Percentiles rank a stretch among this genome's conserved stretches.
These are phyloP conservation scores for Lamproptera curius DNA, from an alignment of 2,888 invertebrate genomes.

Conservation along the genomic window DNA sequence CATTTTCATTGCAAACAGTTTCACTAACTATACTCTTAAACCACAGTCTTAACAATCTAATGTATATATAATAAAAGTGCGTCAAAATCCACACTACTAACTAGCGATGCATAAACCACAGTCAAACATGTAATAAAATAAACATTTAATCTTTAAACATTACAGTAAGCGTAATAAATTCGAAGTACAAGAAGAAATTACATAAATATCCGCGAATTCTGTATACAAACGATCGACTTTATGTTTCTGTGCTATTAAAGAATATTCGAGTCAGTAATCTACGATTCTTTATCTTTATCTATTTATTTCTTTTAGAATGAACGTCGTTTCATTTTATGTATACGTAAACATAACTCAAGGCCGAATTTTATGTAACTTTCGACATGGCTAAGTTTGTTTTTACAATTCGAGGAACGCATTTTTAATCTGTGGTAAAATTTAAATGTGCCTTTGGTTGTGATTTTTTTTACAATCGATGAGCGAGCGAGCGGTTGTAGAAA, in stretches of 20 bases:
- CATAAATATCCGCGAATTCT: background rate
- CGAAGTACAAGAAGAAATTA: background rate
- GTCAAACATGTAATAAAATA: too few relatives aligned
- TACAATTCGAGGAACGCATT: too few relatives aligned
- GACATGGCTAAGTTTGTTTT: background rate
- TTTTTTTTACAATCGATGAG: too few relatives aligned
- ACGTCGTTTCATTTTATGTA: background rate
- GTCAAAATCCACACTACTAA: too few relatives aligned
- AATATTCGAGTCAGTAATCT: conserved; percentile 12
- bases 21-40: background rate
- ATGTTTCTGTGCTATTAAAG: conserved; percentile 5
- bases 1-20: background rate
- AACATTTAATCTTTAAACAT: background rate
- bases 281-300: too few relatives aligned
- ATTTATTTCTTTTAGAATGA: conserved; percentile 4
- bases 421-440: too few relatives aligned
- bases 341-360: conserved; percentile 1
- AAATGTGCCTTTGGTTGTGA: too few relatives aligned
- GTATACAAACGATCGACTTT: background rate
- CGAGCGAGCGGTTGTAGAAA: too few relatives aligned
- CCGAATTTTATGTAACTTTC: conserved; percentile 9
- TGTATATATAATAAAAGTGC: too few relatives aligned
- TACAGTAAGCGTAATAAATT: background rate
- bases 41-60: too few relatives aligned
- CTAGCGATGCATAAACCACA: too few relatives aligned